Percentiles rank a stretch among this genome's conserved stretches.
Conservation (phyloP, 2,888 invertebrate species). For the Campoplex capitator region DNA sequence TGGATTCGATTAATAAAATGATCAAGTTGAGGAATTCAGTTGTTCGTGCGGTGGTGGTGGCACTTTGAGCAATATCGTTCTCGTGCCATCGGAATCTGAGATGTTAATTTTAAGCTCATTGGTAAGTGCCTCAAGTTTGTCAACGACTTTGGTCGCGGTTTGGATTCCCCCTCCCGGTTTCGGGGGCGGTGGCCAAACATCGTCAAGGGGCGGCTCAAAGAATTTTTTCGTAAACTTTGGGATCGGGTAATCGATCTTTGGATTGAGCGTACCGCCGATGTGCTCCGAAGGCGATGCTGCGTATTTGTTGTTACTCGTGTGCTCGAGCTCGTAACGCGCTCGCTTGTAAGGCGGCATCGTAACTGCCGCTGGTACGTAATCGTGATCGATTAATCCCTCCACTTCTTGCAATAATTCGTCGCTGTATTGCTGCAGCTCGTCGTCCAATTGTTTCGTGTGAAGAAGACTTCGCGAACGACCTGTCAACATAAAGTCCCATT, state of each 20-base stretch:
- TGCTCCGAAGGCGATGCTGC: slow-evolving; percentile 71
- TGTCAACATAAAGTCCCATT: slow-evolving; percentile 57
- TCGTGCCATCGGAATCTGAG: slow-evolving; percentile 81
- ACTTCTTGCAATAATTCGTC: slow-evolving; percentile 82
- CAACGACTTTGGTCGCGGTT: slow-evolving; percentile 72
- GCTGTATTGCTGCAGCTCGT: slow-evolving; percentile 81
- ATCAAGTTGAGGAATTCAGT: slow-evolving; percentile 57
- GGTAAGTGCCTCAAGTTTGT: slow-evolving; percentile 79
- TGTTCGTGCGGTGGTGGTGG: slow-evolving; percentile 77
- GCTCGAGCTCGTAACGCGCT: slow-evolving; percentile 77
- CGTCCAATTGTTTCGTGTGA: slow-evolving; percentile 81
- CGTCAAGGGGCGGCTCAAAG: slow-evolving; percentile 87
- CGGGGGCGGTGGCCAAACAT: slow-evolving; percentile 87
- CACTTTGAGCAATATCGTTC: slow-evolving; percentile 81
- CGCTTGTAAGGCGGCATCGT: slow-evolving; percentile 79
- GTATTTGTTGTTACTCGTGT: slow-evolving; percentile 69
- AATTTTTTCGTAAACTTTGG: slow-evolving; percentile 81
- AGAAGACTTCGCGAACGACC: slow-evolving; percentile 83
- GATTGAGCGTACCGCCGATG: slow-evolving; percentile 74
- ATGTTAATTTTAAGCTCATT: slow-evolving; percentile 83
- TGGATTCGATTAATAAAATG: neutral
- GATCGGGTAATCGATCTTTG: slow-evolving; percentile 68
- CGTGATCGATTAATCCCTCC: slow-evolving; percentile 82
- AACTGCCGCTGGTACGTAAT: slow-evolving; percentile 79
- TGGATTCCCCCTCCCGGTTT: slow-evolving; percentile 75